These are phyloP conservation scores for Unio pictorum DNA, from an alignment of 2,888 invertebrate species.

Conservation along the genomic window DNA sequence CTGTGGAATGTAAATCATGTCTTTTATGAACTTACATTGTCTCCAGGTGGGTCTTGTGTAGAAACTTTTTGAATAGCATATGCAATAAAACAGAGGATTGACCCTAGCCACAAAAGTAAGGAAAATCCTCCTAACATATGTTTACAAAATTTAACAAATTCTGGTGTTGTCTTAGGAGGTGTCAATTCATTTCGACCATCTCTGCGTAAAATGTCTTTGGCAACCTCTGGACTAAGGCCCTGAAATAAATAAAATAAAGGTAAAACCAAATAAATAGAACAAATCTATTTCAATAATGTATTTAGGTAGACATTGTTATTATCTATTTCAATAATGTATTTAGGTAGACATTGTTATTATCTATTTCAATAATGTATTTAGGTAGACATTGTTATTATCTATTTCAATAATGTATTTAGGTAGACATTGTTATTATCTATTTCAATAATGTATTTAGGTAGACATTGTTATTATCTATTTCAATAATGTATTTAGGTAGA, in stretches of 20 bases:
- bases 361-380: too few species aligned
- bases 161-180: conserved; percentile 84
- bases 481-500: too few species aligned
- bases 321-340: too few species aligned
- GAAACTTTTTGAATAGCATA: conserved; percentile 46
- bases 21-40: conserved; percentile 46
- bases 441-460: too few species aligned
- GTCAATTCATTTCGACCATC: conserved; percentile 59
- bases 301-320: too few species aligned
- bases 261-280: background rate
- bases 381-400: too few species aligned
- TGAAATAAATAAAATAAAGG: conserved; percentile 14
- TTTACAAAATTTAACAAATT: conserved; percentile 99
- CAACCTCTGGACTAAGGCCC: conserved; percentile 49
- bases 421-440: too few species aligned
- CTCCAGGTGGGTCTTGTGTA: conserved; percentile 52
- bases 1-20: conserved; percentile 44
- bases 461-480: too few species aligned
- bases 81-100: conserved; percentile 76
- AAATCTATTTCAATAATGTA: too few species aligned
- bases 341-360: too few species aligned
- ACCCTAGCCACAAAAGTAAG: conserved; percentile 94
- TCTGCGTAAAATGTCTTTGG: conserved; percentile 40
- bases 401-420: too few species aligned
- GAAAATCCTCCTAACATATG: conserved; percentile 98